Evolutionary conservation across 2,113 vertebrate genomes (phyloP).

Genomic region (Astur gentilis): DNA sequence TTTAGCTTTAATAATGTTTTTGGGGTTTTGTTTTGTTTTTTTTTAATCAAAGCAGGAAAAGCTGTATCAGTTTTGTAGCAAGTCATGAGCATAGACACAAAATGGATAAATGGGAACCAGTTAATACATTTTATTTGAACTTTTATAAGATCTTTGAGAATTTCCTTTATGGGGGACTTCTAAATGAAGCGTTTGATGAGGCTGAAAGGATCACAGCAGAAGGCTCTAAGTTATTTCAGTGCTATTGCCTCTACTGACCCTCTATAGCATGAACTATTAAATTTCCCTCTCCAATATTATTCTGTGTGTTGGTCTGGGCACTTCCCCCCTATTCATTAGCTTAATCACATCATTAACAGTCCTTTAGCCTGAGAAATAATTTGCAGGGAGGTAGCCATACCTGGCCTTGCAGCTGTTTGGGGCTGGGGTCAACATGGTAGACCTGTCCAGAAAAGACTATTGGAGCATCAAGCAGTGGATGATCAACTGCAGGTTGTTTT

Average conservation of each 20-base stretch:
- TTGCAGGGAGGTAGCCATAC: not conserved
- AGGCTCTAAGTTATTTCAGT: not conserved
- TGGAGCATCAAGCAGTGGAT: not conserved
- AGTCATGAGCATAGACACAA: not conserved
- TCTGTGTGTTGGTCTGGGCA: not conserved
- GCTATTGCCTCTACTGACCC: not conserved
- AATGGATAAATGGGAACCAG: not conserved
- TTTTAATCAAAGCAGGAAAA: not conserved
- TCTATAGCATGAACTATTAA: not conserved
- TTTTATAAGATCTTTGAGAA: not conserved
- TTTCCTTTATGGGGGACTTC: not conserved
- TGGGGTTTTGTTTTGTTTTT: not conserved
- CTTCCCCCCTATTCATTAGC: not conserved
- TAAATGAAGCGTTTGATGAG: not conserved
- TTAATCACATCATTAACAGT: not conserved
- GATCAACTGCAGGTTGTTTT: rapidly evolving
- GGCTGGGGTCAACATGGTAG: not conserved
- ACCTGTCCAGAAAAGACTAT: not conserved
- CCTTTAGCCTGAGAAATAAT: not conserved
- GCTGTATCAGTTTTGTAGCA: not conserved
- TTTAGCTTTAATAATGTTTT: not conserved
- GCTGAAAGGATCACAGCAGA: not conserved
- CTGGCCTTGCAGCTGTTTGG: not conserved
- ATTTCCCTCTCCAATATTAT: not conserved
- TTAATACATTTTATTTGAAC: not conserved